Percentiles rank a stretch among this genome's conserved stretches.
Evolutionary conservation across 37 sponge, comb jelly and placozoan genomes (phyloP).

Genomic region (Hexactinellida sp.): DNA sequence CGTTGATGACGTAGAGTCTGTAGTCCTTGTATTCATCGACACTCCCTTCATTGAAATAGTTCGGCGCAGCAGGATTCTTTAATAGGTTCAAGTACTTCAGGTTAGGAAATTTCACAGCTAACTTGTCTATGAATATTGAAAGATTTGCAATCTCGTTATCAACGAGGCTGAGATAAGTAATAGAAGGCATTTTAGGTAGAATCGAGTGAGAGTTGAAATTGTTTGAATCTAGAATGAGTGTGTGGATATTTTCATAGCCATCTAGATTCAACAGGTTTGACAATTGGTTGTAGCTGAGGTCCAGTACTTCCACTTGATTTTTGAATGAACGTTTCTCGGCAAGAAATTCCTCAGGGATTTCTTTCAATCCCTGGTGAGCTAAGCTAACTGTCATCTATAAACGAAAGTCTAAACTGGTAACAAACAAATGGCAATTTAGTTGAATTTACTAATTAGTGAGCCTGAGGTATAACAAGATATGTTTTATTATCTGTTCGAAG

Average conservation of each 20-base stretch:
- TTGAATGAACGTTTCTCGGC: not conserved
- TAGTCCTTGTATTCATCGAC: conserved; percentile 57
- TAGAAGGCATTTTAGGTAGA: conserved; percentile 42
- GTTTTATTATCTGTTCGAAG: too few relatives aligned
- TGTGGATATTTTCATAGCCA: conserved; percentile 26
- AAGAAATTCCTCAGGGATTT: conserved; percentile 32
- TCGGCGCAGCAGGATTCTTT: conserved; percentile 80
- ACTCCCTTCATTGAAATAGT: conserved; percentile 75
- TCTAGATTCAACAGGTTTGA: conserved; percentile 43
- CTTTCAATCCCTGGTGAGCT: conserved; percentile 43
- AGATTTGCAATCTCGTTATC: conserved; percentile 58
- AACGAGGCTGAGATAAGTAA: conserved; percentile 66
- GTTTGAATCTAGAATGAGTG: conserved; percentile 54
- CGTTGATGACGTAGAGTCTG: conserved; percentile 55
- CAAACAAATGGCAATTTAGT: too few relatives aligned
- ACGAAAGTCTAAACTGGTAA: too few relatives aligned
- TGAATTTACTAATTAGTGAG: too few relatives aligned
- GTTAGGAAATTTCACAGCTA: conserved; percentile 34
- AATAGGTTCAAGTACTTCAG: conserved; percentile 58
- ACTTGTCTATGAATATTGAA: conserved; percentile 49
- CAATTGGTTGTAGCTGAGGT: conserved; percentile 60
- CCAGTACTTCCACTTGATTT: conserved; percentile 32
- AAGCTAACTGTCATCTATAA: conserved; percentile 21
- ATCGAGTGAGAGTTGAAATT: conserved; percentile 41
- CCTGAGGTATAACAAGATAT: too few relatives aligned